Base-by-base conservation (phyloP, 1,140 invertebrate genomes). In the Meloidogyne floridensis region DNA sequence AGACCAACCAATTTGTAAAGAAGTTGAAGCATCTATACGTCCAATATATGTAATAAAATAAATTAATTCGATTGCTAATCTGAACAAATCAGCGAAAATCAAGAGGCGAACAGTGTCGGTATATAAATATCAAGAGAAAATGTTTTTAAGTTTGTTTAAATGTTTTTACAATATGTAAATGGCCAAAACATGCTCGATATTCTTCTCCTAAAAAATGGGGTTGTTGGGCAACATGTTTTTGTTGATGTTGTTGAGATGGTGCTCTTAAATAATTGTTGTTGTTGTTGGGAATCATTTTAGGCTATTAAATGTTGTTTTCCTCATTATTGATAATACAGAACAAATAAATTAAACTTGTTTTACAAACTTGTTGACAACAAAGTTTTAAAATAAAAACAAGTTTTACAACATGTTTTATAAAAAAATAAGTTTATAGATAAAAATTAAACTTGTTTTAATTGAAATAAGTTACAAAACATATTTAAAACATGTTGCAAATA, bases 1-100 rank as follows among this genome's bases (percentile, higher is more conserved):
- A 15, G 77, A 65, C 77, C 77, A 79, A 47, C 77, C 72, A 69
- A 79, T 42, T 72, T 79, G 77, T 51, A 79, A 18, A 8, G 65
- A 79, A 9, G 32, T 71, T 18, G 72, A 15, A 32, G 77, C 77
- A 72, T 79, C 77, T 18, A 79, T 53, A 43, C 72, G 53, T 10
- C 77, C 77, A 18, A 79, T 79, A 53, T 79, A 72, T 10, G 77
- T 15, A 42, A 79, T 51, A 42, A 79, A 79, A 71, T 79, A 79
- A 43, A 53, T 51, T 69, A 51, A n/a, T 69, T 79, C 77, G n/a
- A 69, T 51, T 10, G 18, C 20, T 51, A 79, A 43, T 71, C 72
- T 71, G 10, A 20, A 15, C 65, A 79, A 42, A 18, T 79, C 77
- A 47, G n/a, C 77, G 10, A 47, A 69, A 2, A 79, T 11, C 4